These are phyloP conservation scores for Subanguina moxae DNA, from an alignment of 1,140 invertebrate genomes.

Conservation along the genomic window DNA sequence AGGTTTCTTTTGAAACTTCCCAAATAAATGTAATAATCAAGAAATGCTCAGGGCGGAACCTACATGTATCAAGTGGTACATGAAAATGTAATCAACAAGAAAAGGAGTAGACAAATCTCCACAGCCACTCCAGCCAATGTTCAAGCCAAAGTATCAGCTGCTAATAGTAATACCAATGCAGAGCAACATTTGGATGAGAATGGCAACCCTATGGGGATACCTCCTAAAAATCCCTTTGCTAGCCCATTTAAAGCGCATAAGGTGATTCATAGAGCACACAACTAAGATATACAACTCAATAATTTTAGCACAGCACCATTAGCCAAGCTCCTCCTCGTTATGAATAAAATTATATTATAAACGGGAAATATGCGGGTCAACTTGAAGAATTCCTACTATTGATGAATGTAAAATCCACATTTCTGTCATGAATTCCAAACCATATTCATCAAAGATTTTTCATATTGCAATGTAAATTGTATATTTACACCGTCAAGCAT, in stretches of 20 bases:
- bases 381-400: too few relatives aligned
- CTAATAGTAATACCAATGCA: constrained; percentile 12
- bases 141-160: constrained; percentile 6
- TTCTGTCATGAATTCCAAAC: too few relatives aligned
- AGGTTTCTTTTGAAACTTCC: constrained; percentile 27
- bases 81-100: constrained; percentile 48
- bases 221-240: constrained; percentile 44
- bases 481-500: too few relatives aligned
- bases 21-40: constrained; percentile 5
- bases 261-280: neutral
- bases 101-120: constrained; percentile 19
- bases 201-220: constrained; percentile 14
- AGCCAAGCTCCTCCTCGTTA: too few relatives aligned
- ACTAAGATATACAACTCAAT: too few relatives aligned
- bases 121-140: neutral
- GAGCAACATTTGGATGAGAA: constrained; percentile 4
- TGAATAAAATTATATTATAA: too few relatives aligned
- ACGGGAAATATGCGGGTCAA: too few relatives aligned
- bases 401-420: too few relatives aligned
- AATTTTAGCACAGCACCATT: too few relatives aligned
- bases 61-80: constrained; percentile 50
- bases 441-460: too few relatives aligned
- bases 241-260: constrained; percentile 44
- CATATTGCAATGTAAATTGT: too few relatives aligned
- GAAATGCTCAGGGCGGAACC: constrained; percentile 47